Base-by-base conservation (phyloP, 2,113 vertebrate genomes). In the Python bivittatus region DNA sequence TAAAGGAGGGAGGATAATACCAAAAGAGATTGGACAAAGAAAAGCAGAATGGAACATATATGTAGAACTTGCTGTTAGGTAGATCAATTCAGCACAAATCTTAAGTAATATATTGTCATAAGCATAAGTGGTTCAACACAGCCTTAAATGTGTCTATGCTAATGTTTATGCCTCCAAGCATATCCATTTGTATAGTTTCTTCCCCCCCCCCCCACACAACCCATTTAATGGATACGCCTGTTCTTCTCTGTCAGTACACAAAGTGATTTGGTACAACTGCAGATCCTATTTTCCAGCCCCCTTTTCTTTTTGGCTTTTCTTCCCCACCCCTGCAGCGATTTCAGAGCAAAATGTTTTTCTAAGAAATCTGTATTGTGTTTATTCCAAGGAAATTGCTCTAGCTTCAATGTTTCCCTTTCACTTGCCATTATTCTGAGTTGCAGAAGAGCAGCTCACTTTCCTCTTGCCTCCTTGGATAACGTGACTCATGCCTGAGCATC, bases 321-420 rank as follows among this genome's bases (percentile, higher is more conserved):
- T 12, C 2, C 15, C 2, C 13, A 11, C 56, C 54, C 20, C 72
- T 4, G 52, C 57, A 44, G 90, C 53, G 64, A 84, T n/a, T 84
- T 54, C 6, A 90, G 89, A 95, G 93, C 92, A 85, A 61, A 92
- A 83, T 0, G 86, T 94, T 94, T 92, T 94, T 91, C 42, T 8
- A 72, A 91, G 52, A 83, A 2, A 64, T 54, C 79, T 64, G 57
- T 83, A 89, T 85, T 92, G 72, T 92, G 72, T 92, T 92, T 48
- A 29, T 89, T 27, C 87, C 57, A 64, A 42, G 27, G 29, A 88
- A 88, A 92, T 92, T 92, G 88, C 79, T 54, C 88, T 53, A 5
- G 13, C 56, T 89, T 42, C 85, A 92, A 92, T 33, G 72, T 89
- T 92, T 89, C 79, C 23, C 15, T 89, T 92, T 92, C 91, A 89